Evolutionary conservation across 92 coral and sea anemone genomes (phyloP).

Genomic region (Isaurus tuberculatus): DNA sequence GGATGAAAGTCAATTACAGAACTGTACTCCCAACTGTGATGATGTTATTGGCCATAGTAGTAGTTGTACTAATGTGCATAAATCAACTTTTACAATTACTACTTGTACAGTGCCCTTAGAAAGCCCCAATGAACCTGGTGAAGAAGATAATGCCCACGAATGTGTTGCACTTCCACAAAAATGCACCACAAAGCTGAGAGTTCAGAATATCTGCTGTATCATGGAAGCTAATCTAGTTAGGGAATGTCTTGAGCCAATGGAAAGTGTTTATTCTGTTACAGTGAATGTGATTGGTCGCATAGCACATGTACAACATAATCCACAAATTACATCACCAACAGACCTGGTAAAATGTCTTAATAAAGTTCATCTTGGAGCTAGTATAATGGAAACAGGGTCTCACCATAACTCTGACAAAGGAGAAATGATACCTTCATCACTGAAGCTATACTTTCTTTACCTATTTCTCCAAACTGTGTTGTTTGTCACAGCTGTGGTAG

Average conservation of each 20-base stretch:
- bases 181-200: constrained; percentile 91
- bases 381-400: constrained; percentile 92
- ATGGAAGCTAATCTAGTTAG: constrained; percentile 89
- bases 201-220: constrained; percentile 94
- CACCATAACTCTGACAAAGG: constrained; percentile 58
- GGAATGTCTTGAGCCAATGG: constrained; percentile 75
- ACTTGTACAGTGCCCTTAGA: constrained; percentile 29
- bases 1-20: neutral
- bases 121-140: constrained; percentile 7
- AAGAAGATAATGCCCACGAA: neutral
- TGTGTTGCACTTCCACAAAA: constrained; percentile 21
- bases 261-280: constrained; percentile 81
- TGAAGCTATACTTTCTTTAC: constrained; percentile 64
- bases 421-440: constrained; percentile 57
- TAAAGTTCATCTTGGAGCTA: constrained; percentile 91
- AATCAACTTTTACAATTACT: constrained; percentile 28
- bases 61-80: neutral
- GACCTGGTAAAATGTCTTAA: constrained; percentile 80
- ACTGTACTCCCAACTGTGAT: constrained; percentile 2
- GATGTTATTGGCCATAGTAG: neutral
- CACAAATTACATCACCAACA: constrained; percentile 84
- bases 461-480: constrained; percentile 78
- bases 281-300: constrained; percentile 98
- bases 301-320: constrained; percentile 89
- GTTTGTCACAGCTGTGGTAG: constrained; percentile 67